A percentile compares a stretch with the other conserved stretches of the same genome.
These are phyloP conservation scores for Blastobasis lacticolella DNA, from an alignment of 2,888 invertebrate species.

Conservation along the genomic window DNA sequence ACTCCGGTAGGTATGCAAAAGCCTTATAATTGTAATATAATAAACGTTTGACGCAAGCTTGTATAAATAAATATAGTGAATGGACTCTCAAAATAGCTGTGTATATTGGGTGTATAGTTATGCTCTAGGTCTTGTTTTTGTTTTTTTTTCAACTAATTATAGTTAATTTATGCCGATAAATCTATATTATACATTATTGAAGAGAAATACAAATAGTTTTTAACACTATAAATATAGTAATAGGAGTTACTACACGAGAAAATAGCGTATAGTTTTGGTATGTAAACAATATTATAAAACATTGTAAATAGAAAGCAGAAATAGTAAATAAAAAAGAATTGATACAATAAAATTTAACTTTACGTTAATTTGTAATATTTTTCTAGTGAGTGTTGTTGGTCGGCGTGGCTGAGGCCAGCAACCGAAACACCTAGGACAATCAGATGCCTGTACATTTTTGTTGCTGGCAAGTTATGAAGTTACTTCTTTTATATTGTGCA, in stretches of 20 bases:
- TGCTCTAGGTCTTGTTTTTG: slow-evolving; percentile 60
- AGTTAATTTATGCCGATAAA: slow-evolving; percentile 72
- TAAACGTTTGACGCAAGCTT: slow-evolving; percentile 50
- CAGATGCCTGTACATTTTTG: slow-evolving; percentile 38
- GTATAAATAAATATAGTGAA: slow-evolving; percentile 61
- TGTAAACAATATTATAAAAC: slow-evolving; percentile 61
- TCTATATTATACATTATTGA: slow-evolving; percentile 59
- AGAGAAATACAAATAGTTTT: slow-evolving; percentile 70
- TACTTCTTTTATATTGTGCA: slow-evolving; percentile 62
- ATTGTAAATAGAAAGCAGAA: slow-evolving; percentile 65
- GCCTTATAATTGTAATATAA: slow-evolving; percentile 64
- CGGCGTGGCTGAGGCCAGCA: slow-evolving; percentile 15
- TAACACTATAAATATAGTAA: slow-evolving; percentile 70
- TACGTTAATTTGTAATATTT: slow-evolving; percentile 64
- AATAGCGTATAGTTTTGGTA: slow-evolving; percentile 69
- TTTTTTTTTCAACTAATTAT: slow-evolving; percentile 60
- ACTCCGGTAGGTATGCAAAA: slow-evolving; percentile 51
- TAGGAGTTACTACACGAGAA: slow-evolving; percentile 65
- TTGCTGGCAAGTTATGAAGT: slow-evolving; percentile 53
- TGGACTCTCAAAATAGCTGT: slow-evolving; percentile 59
- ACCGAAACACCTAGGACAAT: slow-evolving; percentile 26
- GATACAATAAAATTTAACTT: slow-evolving; percentile 67
- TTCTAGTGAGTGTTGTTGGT: slow-evolving; percentile 46
- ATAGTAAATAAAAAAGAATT: slow-evolving; percentile 63
- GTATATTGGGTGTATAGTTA: slow-evolving; percentile 73